Conservation (phyloP, 2,113 vertebrate genomes). For the Chiloscyllium plagiosum region DNA sequence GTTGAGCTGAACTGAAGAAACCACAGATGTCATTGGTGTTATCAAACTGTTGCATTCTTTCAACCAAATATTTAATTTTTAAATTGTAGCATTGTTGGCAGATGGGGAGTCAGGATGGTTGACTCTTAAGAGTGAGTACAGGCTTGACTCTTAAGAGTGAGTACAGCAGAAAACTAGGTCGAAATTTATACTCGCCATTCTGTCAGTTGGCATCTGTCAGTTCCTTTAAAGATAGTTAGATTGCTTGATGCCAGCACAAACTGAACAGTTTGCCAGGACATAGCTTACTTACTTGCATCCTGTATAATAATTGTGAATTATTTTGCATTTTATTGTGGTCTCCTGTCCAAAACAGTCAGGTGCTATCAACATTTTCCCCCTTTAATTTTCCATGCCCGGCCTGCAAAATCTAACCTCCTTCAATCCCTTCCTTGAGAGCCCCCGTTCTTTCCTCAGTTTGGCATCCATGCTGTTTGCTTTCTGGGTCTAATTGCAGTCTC, state of each 20-base stretch:
- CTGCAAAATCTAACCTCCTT: too few species aligned
- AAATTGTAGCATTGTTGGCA: too few species aligned
- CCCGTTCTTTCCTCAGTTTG: too few species aligned
- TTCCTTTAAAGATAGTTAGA: not conserved
- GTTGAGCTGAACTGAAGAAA: too few species aligned
- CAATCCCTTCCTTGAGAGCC: too few species aligned
- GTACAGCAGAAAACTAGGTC: not conserved
- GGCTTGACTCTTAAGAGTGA: not conserved
- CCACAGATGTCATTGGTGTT: too few species aligned
- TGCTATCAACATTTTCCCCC: not conserved
- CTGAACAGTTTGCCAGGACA: not conserved
- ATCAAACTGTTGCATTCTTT: not conserved
- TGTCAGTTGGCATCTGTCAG: not conserved
- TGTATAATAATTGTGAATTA: not conserved
- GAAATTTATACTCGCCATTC: not conserved
- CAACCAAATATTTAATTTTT: too few species aligned
- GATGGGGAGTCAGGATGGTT: not conserved
- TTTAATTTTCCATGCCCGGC: too few species aligned
- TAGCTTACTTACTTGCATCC: not conserved
- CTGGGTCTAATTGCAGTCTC: too few species aligned
- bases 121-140: not conserved
- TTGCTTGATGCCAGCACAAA: not conserved
- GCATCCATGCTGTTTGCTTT: too few species aligned
- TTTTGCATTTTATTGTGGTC: not conserved
- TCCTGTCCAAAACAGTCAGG: not conserved